Base-by-base conservation (phyloP, 2,113 vertebrate genomes). In the Vulpes vulpes region DNA sequence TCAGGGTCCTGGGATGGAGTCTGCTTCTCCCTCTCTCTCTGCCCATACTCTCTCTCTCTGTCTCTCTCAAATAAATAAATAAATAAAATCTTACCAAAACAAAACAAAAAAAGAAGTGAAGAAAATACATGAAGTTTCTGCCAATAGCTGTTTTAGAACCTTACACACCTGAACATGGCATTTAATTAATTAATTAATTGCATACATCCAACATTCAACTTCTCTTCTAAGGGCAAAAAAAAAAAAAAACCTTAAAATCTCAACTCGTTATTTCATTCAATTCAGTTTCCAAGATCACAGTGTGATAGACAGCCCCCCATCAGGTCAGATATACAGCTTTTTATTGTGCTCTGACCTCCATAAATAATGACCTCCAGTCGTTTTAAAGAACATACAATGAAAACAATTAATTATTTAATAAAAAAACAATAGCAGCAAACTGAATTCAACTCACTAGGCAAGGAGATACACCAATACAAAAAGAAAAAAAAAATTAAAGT, bases 221-320 rank as follows among this genome's bases (percentile, higher is more conserved):
- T 78, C 57, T 71, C 2, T 86, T 1, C 35, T 92, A 65, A 43
- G 1, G 2, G 14, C 12, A 2, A 38, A 2, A 38, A 59, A 30
- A 55, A 35, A 35, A 35, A 59, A 30, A 55, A 43, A 6, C 23
- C 2, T 17, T 71, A 25, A 81, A 76, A 1, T 38, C 8, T 0
- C 17, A 91, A 49, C 49, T 2, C 8, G 2, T 64, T 32, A 43
- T 4, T 32, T 43, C 27, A 93, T 93, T 87, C 14, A 74, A 38
- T 8, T 62, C 22, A 55, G 3, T 74, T 4, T 59, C 23, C 30
- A 84, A 91, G 55, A 65, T 78, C 12, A 49, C 6, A 57, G 1
- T 85, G 1, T 79, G 30, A 83, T 32, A 43, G 4, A 11, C 0
- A 49, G 10, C 2, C 32, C 1, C 0, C 2, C 27, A 5, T 59